A percentile compares a stretch with the other conserved stretches of the same genome.
phyloP scores from a whole-genome alignment of 2,888 invertebrate genomes.

The Pegoplata infirma region DNA sequence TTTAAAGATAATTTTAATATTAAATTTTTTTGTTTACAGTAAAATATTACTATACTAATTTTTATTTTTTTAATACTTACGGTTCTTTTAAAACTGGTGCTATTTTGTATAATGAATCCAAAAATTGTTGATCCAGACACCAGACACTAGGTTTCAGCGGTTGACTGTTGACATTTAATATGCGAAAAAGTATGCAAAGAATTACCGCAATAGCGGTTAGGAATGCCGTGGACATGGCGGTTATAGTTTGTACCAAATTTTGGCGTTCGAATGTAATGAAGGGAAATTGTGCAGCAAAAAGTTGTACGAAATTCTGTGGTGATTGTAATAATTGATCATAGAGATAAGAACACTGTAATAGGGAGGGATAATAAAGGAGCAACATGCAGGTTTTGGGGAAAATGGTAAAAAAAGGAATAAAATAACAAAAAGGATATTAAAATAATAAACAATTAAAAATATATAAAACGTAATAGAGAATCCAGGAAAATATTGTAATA shows the following conservation, averaged over 20 bases:
- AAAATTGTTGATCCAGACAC: slow-evolving; percentile 87
- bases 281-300: slow-evolving; percentile 58
- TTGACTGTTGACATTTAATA: slow-evolving; percentile 90
- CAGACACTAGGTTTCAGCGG: slow-evolving; percentile 87
- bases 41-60: no score
- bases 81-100: slow-evolving; percentile 88
- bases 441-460: background rate
- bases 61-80: slow-evolving; percentile 82
- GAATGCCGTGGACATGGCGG: slow-evolving; percentile 87
- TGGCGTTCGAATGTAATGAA: slow-evolving; percentile 65
- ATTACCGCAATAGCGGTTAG: slow-evolving; percentile 89
- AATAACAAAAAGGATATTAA: background rate
- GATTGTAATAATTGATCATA: slow-evolving; percentile 64
- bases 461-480: background rate
- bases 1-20: no score
- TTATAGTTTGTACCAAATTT: slow-evolving; percentile 66
- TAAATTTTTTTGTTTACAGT: no score
- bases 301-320: slow-evolving; percentile 61
- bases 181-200: slow-evolving; percentile 89
- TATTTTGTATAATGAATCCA: slow-evolving; percentile 88
- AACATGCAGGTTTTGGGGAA: slow-evolving; percentile 55
- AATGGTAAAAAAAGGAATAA: slow-evolving; percentile 13
- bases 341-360: slow-evolving; percentile 58
- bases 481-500: background rate
- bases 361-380: slow-evolving; percentile 48